These are phyloP conservation scores for Ornithoptera priamus DNA, from an alignment of 2,888 invertebrate genomes.

Conservation along the genomic window DNA sequence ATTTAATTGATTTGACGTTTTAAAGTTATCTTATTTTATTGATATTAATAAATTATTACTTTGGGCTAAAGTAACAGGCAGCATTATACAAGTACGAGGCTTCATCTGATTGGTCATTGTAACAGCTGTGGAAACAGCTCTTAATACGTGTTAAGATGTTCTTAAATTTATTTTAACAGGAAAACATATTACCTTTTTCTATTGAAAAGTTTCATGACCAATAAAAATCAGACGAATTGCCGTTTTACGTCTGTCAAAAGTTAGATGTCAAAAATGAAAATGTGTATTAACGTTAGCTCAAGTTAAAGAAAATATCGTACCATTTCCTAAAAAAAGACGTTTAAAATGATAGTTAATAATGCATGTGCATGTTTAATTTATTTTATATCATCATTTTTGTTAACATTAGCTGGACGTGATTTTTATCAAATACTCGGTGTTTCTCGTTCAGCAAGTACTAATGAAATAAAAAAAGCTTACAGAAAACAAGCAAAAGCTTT, in stretches of 20 bases:
- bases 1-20: too few relatives aligned
- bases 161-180: slow-evolving; percentile 21
- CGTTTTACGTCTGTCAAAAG: slow-evolving; percentile 57
- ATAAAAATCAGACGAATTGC: slow-evolving; percentile 68
- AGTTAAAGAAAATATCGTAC: slow-evolving; percentile 46
- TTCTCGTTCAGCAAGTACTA: slow-evolving; percentile 89
- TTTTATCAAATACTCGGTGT: slow-evolving; percentile 96
- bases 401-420: slow-evolving; percentile 86
- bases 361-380: slow-evolving; percentile 64
- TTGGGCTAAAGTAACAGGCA: slow-evolving; percentile 28
- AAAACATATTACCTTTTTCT: slow-evolving; percentile 33
- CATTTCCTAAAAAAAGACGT: slow-evolving; percentile 53
- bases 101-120: slow-evolving; percentile 42
- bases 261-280: slow-evolving; percentile 54
- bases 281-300: slow-evolving; percentile 43
- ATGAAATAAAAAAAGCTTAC: slow-evolving; percentile 99
- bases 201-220: slow-evolving; percentile 42
- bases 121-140: slow-evolving; percentile 18
- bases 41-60: neutral
- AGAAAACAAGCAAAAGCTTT: slow-evolving; percentile 95
- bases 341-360: slow-evolving; percentile 59
- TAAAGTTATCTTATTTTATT: neutral
- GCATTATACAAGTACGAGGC: slow-evolving; percentile 44
- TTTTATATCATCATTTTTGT: slow-evolving; percentile 59
- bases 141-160: slow-evolving; percentile 18